phyloP scores from a whole-genome alignment of 2,888 invertebrate species.

The Eledona agricola region DNA sequence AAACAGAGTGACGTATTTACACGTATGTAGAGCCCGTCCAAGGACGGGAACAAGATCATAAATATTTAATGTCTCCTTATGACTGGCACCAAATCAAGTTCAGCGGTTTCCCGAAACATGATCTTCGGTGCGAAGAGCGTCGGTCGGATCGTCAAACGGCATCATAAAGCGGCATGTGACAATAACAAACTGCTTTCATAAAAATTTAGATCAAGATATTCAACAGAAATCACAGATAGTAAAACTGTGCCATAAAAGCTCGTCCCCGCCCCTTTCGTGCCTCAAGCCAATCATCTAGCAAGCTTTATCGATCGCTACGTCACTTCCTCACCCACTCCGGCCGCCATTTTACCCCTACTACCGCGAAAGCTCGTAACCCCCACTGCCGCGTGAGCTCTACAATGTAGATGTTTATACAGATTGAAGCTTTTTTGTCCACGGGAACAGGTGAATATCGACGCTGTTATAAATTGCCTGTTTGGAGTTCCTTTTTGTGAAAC shows the following conservation, averaged over 20 bases:
- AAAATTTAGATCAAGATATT: slow-evolving; percentile 39
- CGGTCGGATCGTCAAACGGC: slow-evolving; percentile 24
- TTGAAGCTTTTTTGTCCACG: slow-evolving; percentile 45
- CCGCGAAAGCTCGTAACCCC: slow-evolving; percentile 39
- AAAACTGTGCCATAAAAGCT: slow-evolving; percentile 55
- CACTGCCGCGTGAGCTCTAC: slow-evolving; percentile 41
- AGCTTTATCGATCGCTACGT: slow-evolving; percentile 63
- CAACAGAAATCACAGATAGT: slow-evolving; percentile 57
- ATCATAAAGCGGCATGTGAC: slow-evolving; percentile 22
- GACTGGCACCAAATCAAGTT: background rate
- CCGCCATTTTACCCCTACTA: slow-evolving; percentile 60
- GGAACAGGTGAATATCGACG: slow-evolving; percentile 48
- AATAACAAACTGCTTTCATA: slow-evolving; percentile 32
- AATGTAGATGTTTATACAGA: slow-evolving; percentile 41
- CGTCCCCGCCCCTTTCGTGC: slow-evolving; percentile 53
- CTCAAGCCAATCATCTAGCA: slow-evolving; percentile 59
- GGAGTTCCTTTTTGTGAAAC: slow-evolving; percentile 27
- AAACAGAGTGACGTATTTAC: no score
- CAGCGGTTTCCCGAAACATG: background rate
- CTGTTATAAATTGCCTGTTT: slow-evolving; percentile 34
- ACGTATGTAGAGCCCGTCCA: no score
- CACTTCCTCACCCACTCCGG: slow-evolving; percentile 59
- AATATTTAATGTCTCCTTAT: slow-evolving; percentile 5
- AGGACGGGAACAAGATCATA: slow-evolving; percentile 1
- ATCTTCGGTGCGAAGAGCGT: slow-evolving; percentile 1